Evolutionary conservation across 2,888 invertebrate species (phyloP).

Genomic region (Andrena praecox): DNA sequence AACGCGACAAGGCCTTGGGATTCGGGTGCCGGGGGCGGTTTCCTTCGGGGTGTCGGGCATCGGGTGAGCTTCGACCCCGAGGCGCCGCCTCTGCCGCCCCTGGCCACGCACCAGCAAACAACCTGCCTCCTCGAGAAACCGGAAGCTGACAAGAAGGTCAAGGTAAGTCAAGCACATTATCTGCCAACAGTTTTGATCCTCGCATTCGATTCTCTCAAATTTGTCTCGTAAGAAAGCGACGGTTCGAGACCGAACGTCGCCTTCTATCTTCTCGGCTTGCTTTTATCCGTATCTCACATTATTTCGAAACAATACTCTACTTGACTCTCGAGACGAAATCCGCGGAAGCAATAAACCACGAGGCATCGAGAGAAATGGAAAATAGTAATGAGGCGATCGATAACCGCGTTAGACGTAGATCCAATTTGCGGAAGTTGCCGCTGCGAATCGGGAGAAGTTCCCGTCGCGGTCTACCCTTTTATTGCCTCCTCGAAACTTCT

Average conservation of each 20-base stretch:
- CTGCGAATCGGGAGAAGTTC: slow-evolving; percentile 49
- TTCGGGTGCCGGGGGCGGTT: slow-evolving; percentile 59
- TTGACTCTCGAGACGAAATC: not conserved
- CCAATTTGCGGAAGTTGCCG: slow-evolving; percentile 69
- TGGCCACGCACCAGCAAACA: slow-evolving; percentile 70
- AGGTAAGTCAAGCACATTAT: slow-evolving; percentile 85
- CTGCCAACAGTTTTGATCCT: not conserved
- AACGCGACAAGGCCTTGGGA: slow-evolving; percentile 61
- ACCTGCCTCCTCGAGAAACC: slow-evolving; percentile 88
- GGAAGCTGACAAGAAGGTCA: slow-evolving; percentile 90
- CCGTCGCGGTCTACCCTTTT: slow-evolving; percentile 18
- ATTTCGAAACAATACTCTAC: not conserved
- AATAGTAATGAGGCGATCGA: slow-evolving; percentile 28
- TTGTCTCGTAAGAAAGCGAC: too few relatives aligned
- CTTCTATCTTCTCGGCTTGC: too few relatives aligned
- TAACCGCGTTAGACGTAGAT: slow-evolving; percentile 67
- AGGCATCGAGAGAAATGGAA: not conserved
- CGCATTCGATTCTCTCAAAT: not conserved
- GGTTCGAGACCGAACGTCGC: too few relatives aligned
- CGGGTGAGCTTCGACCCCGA: slow-evolving; percentile 86
- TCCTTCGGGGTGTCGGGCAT: slow-evolving; percentile 72
- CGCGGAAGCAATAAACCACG: not conserved
- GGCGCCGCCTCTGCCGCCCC: slow-evolving; percentile 86
- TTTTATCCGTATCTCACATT: too few relatives aligned
- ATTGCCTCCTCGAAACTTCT: slow-evolving; percentile 36